Conservation (phyloP, 2,888 invertebrate genomes). For the Dynastes tityus region DNA sequence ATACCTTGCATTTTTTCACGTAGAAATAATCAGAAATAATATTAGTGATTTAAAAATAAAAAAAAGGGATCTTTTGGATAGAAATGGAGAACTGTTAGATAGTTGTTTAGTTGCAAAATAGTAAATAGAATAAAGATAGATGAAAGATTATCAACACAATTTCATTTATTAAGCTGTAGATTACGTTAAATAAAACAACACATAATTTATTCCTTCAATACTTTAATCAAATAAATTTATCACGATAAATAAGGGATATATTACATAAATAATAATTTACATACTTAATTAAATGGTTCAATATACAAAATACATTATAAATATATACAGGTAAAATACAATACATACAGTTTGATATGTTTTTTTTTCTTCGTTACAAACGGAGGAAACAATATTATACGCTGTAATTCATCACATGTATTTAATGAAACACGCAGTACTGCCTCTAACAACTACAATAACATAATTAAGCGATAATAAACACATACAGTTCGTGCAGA, state of each 20-base stretch:
- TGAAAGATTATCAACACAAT: too few species aligned
- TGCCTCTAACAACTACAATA: constrained; percentile 47
- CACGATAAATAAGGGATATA: constrained; percentile 58
- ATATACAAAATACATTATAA: constrained; percentile 59
- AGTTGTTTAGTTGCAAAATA: too few species aligned
- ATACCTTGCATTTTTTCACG: too few species aligned
- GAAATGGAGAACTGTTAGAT: too few species aligned
- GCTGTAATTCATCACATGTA: constrained; percentile 42
- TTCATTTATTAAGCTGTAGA: too few species aligned
- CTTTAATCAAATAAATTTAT: constrained; percentile 55
- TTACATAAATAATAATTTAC: constrained; percentile 59
- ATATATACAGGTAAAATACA: constrained; percentile 62
- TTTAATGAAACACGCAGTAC: constrained; percentile 41
- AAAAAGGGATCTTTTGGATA: too few species aligned
- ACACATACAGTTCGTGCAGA: neutral
- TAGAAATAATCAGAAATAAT: too few species aligned
- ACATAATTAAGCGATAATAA: constrained; percentile 38
- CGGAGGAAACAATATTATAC: constrained; percentile 27
- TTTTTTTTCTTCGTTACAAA: constrained; percentile 14
- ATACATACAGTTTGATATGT: constrained; percentile 57
- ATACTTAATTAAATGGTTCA: constrained; percentile 48
- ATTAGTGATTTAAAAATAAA: too few species aligned
- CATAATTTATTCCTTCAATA: constrained; percentile 30
- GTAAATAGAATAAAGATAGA: too few species aligned
- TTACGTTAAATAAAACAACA: constrained; percentile 19